Base-by-base conservation (phyloP, 2,888 invertebrate species). In the Trichogramma evanescens region DNA sequence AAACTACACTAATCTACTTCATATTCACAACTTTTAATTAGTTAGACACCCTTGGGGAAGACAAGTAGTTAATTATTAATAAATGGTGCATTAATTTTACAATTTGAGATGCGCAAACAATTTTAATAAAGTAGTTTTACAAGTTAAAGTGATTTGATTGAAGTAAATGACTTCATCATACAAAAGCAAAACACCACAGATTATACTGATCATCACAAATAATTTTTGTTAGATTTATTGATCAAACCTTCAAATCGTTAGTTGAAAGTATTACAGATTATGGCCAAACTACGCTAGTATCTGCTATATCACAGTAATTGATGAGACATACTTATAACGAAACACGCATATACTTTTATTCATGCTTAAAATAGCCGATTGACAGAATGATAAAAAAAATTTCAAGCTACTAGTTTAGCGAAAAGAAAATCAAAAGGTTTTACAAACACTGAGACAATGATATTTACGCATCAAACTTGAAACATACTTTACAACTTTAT, bases 301-400 rank as follows among this genome's bases (percentile, higher is more conserved):
- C 70, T 73, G 74, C 75, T 77, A 76, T 77, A 77, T 77, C 77
- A 77, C 77, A 77, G 77, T 77, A 77, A 71, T 77, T 74, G 72
- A 71, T 74, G 73, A 76, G 76, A 76, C 71, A 72, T 74, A 72
- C 70, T 71, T 72, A 72, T 72, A 56, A 9, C n/a, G 8, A 55
- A 57, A 59, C 51, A 56, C 70, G 67, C 68, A 63, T 13, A 13
- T 70, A 70, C 66, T 71, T 73, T 71, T 13, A 66, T 66, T 63
- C 54, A 52, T 52, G 59, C 60, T 71, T 70, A 68, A 67, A 64
- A 68, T 70, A 71, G 69, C 70, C 69, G 67, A 72, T 71, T 63
- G 59, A 64, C 69, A 69, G 59, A 66, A 72, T 72, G 70, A 67
- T 68, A 71, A 69, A 69, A 13, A 13, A 67, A 74, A 73, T 74